phyloP scores from a whole-genome alignment of 2,888 invertebrate species.

The Cremastinae sp. region DNA sequence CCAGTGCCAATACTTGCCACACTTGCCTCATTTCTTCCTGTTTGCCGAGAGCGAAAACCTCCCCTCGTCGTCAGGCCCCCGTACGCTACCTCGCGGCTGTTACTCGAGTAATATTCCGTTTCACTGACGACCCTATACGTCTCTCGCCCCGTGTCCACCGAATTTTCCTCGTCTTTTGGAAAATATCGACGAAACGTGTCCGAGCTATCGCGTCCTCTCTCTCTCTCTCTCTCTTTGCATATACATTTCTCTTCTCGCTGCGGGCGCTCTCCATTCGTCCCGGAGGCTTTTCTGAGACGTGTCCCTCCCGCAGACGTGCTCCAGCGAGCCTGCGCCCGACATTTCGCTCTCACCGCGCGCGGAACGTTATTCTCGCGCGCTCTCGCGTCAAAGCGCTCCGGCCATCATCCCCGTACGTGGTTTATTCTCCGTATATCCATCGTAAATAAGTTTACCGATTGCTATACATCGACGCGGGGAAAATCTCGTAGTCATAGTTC shows the following conservation, averaged over 20 bases:
- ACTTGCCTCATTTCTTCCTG: constrained; percentile 29
- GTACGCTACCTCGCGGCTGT: constrained; percentile 7
- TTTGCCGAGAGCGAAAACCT: constrained; percentile 5
- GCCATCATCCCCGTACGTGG: constrained; percentile 61
- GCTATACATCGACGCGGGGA: no score
- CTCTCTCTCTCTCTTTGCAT: constrained; percentile 34
- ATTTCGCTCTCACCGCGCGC: constrained; percentile 6
- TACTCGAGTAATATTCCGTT: constrained; percentile 70
- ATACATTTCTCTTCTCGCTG: constrained; percentile 25
- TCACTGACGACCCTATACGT: constrained; percentile 63
- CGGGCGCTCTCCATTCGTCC: constrained; percentile 26
- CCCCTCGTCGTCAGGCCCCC: constrained; percentile 13
- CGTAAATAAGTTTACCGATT: constrained; percentile 57
- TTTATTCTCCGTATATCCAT: constrained; percentile 58
- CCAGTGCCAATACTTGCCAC: constrained; percentile 51
- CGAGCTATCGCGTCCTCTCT: constrained; percentile 33
- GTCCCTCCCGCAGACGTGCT: constrained; percentile 8
- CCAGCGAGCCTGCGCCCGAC: background rate
- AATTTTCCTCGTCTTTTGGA: constrained; percentile 66
- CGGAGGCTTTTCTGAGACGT: constrained; percentile 26
- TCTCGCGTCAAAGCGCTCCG: constrained; percentile 57
- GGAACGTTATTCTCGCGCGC: constrained; percentile 40
- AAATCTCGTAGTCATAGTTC: no score
- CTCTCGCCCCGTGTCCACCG: constrained; percentile 51
- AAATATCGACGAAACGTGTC: constrained; percentile 73